Evolutionary conservation across 2,113 vertebrate genomes (phyloP).

Genomic region (Amphilophus citrinellus): DNA sequence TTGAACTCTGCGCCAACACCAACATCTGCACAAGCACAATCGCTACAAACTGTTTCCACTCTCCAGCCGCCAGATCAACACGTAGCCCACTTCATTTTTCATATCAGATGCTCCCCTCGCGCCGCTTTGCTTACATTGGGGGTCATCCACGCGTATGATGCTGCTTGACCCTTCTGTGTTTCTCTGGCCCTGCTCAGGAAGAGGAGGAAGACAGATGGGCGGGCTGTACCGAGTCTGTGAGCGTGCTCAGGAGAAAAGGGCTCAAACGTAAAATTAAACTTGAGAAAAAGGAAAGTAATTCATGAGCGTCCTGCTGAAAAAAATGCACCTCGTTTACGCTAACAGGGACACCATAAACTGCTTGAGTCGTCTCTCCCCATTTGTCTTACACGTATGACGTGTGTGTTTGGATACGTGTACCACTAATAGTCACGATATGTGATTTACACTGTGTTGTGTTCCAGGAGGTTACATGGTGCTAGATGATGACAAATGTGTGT

Average conservation of each 20-base stretch:
- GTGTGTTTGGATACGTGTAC: conserved; percentile 44
- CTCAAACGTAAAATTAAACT: conserved; percentile 38
- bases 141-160: conserved; percentile 21
- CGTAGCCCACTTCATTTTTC: conserved; percentile 18
- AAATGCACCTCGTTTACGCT: conserved; percentile 34
- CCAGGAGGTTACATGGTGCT: background rate
- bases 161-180: conserved; percentile 40
- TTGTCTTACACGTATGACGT: conserved; percentile 39
- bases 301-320: background rate
- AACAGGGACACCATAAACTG: conserved; percentile 37
- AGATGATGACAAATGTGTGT: conserved; percentile 53
- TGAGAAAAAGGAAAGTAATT: conserved; percentile 25
- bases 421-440: conserved; percentile 41
- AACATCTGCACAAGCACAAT: background rate
- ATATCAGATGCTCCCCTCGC: conserved; percentile 21
- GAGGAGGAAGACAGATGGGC: conserved; percentile 37
- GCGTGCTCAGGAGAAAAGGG: conserved; percentile 20
- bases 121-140: conserved; percentile 29
- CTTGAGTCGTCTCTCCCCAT: conserved; percentile 23
- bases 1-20: background rate
- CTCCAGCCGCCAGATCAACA: background rate
- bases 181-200: conserved; percentile 35
- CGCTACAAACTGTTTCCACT: background rate
- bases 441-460: conserved; percentile 47
- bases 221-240: conserved; percentile 14